Conservation (phyloP, 2,888 invertebrate genomes). For the Clistopyga incitator region DNA sequence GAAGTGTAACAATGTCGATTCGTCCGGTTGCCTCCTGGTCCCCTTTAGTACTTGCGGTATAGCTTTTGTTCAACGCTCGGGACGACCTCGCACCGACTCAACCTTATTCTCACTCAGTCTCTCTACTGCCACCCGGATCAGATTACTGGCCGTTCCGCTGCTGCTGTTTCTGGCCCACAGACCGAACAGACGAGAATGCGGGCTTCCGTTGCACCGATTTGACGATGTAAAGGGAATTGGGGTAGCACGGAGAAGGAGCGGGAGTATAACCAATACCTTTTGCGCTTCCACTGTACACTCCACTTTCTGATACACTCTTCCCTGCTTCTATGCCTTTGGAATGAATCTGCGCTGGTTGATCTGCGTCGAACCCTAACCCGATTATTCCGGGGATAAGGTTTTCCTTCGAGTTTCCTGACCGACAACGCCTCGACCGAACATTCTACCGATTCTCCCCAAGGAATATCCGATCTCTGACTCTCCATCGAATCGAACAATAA, state of each 20-base stretch:
- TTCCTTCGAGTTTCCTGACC: slow-evolving; percentile 27
- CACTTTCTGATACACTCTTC: slow-evolving; percentile 15
- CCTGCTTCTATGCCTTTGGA: slow-evolving; percentile 6
- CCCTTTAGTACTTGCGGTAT: slow-evolving; percentile 72
- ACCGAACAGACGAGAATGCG: slow-evolving; percentile 72
- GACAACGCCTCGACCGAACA: slow-evolving; percentile 8
- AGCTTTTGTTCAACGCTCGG: slow-evolving; percentile 76
- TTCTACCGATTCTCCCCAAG: not conserved
- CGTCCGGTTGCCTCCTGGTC: slow-evolving; percentile 77
- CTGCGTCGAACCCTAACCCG: slow-evolving; percentile 56
- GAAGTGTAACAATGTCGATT: slow-evolving; percentile 78
- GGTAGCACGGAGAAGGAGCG: slow-evolving; percentile 61
- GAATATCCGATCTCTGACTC: slow-evolving; percentile 13
- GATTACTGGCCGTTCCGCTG: slow-evolving; percentile 76
- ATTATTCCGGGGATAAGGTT: slow-evolving; percentile 64
- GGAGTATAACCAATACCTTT: slow-evolving; percentile 12
- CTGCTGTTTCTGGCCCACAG: slow-evolving; percentile 17
- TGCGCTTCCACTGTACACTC: slow-evolving; percentile 26
- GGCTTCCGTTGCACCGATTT: slow-evolving; percentile 79
- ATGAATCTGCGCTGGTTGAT: slow-evolving; percentile 47
- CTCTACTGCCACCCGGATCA: slow-evolving; percentile 70
- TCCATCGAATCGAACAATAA: slow-evolving; percentile 32
- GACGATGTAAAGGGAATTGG: slow-evolving; percentile 76
- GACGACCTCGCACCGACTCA: slow-evolving; percentile 7
- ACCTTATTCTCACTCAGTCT: slow-evolving; percentile 37